Percentiles rank a stretch among this genome's conserved stretches.
Evolutionary conservation across 2,113 vertebrate species (phyloP).

Genomic region (Chamaea fasciata): DNA sequence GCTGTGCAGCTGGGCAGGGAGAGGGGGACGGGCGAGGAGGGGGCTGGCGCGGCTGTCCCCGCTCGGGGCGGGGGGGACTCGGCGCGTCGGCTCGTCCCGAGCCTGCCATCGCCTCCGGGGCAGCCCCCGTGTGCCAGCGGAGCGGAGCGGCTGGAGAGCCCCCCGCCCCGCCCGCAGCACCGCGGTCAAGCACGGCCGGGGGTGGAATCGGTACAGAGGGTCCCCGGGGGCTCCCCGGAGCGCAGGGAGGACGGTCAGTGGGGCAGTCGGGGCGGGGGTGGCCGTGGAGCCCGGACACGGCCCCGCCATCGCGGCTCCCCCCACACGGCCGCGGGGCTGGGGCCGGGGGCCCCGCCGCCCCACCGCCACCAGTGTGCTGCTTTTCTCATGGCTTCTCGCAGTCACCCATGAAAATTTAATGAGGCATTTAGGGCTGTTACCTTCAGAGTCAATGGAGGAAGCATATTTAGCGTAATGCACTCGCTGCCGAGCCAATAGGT

Average conservation of each 20-base stretch:
- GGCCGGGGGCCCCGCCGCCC: not conserved
- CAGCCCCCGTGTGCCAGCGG: not conserved
- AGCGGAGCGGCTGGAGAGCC: not conserved
- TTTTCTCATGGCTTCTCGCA: conserved; percentile 63
- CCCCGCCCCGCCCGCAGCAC: not conserved
- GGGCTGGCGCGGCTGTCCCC: not conserved
- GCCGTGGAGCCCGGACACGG: not conserved
- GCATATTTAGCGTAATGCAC: conserved; percentile 74
- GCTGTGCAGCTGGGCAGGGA: not conserved
- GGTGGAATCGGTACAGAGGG: not conserved
- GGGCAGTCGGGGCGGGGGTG: not conserved
- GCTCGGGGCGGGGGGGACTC: not conserved
- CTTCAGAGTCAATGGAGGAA: conserved; percentile 74
- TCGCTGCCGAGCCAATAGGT: conserved; percentile 66
- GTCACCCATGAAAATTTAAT: conserved; percentile 79
- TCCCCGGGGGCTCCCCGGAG: not conserved
- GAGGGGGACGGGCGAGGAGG: not conserved
- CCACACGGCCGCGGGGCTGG: not conserved
- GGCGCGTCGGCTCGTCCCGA: not conserved
- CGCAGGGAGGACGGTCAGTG: not conserved
- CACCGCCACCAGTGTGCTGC: not conserved
- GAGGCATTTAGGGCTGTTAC: conserved; percentile 76
- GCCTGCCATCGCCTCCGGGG: not conserved
- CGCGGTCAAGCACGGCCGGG: not conserved
- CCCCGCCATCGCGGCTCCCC: not conserved